Evolutionary conservation across 2,113 vertebrate genomes (phyloP), one percentile per base, ranked within the genome.

Genomic region (Alces alces): DNA sequence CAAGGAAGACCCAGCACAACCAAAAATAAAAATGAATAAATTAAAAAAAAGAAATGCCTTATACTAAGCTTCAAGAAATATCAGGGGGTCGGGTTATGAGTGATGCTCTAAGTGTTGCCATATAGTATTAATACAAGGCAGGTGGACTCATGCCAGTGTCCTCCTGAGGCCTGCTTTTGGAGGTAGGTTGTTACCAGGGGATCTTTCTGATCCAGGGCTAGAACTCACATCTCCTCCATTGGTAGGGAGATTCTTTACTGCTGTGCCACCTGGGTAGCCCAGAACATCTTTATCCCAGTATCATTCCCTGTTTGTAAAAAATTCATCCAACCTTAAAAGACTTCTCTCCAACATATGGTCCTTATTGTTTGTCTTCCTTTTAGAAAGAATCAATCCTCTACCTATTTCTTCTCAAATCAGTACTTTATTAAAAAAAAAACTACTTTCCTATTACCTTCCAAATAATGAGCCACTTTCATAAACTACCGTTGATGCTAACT

Each of bases 341-440:
- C 57, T 45, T 39, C 10, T 58, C 4, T 57, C 3, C 47, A 86
- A 3, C 1, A n/a, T 64, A 73, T 45, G 84, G n/a, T 43, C 12
- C 86, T 92, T 61, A 57, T 27, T 64, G 45, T 28, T 36, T 91
- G 43, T 60, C 58, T 73, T 83, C 15, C 27, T 91, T 88, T 89
- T 47, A 89, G 54, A 88, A 92, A 86, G n/a, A 83, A 58, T 17
- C 1, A 52, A 85, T 93, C 92, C 7, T 11, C 45, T 66, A 2
- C 3, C 88, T 88, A n/a, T 93, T 93, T 93, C 3, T 78, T 90
- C 45, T 92, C 45, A 89, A 70, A 93, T 89, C 86, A 93, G 87
- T 89, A 61, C 16, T 57, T 54, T 87, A 87, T 92, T 79, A 93
- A 94, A 78, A 66, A 95, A 95, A 89, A 93, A 86, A 25, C 21